These are phyloP conservation scores for Creontiades dilutus DNA, from an alignment of 2,888 invertebrate species.

Conservation along the genomic window DNA sequence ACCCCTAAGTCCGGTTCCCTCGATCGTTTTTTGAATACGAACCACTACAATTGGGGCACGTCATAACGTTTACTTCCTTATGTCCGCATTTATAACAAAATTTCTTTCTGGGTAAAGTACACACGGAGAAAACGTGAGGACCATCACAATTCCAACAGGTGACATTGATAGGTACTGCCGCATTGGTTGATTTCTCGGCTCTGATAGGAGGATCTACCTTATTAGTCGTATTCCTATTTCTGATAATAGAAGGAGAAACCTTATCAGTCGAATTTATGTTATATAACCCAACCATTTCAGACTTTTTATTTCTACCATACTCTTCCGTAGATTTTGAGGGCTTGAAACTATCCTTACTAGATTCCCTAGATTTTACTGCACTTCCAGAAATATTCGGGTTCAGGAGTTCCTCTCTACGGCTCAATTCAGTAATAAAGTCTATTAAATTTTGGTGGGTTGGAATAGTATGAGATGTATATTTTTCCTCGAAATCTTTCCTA, in stretches of 20 bases:
- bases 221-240: background rate
- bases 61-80: constrained; percentile 3
- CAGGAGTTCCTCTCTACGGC: background rate
- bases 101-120: no score
- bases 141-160: constrained; percentile 56
- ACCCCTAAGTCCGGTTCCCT: constrained; percentile 29
- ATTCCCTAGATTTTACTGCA: background rate
- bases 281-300: constrained; percentile 13
- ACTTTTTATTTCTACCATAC: background rate
- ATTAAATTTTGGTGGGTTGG: background rate
- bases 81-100: no score
- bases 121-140: constrained; percentile 35
- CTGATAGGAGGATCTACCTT: background rate
- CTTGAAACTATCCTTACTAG: background rate
- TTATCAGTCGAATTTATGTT: background rate
- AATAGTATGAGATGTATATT: background rate
- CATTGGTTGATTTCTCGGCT: background rate
- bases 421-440: no score
- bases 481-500: no score
- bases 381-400: background rate
- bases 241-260: background rate
- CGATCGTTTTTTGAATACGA: background rate
- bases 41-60: background rate
- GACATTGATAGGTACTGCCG: background rate
- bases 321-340: background rate